These are phyloP conservation scores for Omphaloscelis lunosa DNA, from an alignment of 2,888 invertebrate species.

Conservation along the genomic window DNA sequence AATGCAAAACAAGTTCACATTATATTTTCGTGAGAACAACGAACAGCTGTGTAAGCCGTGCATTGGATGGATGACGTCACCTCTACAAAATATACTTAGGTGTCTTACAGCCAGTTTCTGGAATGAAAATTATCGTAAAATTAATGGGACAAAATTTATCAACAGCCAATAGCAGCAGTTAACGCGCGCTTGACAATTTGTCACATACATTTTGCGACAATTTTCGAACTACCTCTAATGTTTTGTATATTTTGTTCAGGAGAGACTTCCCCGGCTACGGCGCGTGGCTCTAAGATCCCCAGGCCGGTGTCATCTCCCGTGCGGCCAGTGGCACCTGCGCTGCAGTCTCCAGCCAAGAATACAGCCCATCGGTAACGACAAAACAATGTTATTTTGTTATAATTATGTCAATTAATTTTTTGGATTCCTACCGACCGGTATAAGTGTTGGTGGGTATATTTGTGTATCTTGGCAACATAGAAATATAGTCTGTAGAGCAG, in stretches of 20 bases:
- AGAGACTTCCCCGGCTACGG: constrained; percentile 86
- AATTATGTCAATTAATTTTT: background rate
- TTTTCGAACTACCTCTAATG: background rate
- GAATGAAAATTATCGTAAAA: background rate
- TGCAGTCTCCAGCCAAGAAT: constrained; percentile 86
- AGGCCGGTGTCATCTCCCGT: constrained; percentile 94
- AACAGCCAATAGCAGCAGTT: background rate
- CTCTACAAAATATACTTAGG: background rate
- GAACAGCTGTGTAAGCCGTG: constrained; percentile 65
- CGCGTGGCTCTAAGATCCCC: constrained; percentile 93
- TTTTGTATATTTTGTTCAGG: constrained; percentile 72
- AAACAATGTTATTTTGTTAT: background rate
- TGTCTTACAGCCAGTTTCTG: background rate
- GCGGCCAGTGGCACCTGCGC: constrained; percentile 88
- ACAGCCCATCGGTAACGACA: constrained; percentile 81
- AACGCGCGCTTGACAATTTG: background rate
- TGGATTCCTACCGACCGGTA: background rate
- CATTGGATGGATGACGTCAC: constrained; percentile 47
- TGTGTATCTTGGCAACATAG: background rate
- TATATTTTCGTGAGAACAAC: constrained; percentile 57
- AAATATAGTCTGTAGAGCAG: background rate
- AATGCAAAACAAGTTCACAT: constrained; percentile 41
- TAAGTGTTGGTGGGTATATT: no score
- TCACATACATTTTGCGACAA: background rate
- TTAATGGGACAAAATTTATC: background rate